Conservation (phyloP, 2,113 vertebrate species). For the Alces alces region DNA sequence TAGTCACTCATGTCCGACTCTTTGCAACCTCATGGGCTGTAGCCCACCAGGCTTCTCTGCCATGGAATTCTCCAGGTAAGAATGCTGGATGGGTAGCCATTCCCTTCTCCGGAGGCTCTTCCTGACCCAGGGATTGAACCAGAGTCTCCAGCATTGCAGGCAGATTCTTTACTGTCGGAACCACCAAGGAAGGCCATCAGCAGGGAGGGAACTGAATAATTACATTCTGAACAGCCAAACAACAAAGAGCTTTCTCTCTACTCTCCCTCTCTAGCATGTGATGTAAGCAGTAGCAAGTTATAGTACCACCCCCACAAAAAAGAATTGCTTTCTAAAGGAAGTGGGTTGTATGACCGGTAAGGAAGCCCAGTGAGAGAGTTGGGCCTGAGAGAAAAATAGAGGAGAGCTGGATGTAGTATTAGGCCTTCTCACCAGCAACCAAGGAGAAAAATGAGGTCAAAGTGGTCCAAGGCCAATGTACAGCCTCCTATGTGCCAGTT, state of each 20-base stretch:
- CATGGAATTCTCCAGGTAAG: not conserved
- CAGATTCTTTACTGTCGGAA: not conserved
- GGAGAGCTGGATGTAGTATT: not conserved
- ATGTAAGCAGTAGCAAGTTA: not conserved
- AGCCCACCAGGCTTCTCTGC: not conserved
- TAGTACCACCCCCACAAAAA: not conserved
- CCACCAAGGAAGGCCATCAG: not conserved
- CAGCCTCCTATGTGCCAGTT: not conserved
- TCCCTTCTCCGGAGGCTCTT: not conserved
- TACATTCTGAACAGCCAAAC: not conserved
- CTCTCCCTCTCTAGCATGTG: not conserved
- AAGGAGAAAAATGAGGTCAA: not conserved
- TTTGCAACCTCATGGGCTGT: not conserved
- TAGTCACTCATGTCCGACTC: not conserved
- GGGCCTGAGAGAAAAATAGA: not conserved
- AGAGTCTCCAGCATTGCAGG: not conserved
- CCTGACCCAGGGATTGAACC: not conserved
- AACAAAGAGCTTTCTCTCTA: not conserved
- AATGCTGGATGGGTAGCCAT: not conserved
- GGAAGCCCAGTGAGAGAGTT: not conserved
- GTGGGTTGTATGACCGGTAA: not conserved
- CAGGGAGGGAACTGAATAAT: not conserved
- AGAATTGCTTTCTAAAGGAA: not conserved
- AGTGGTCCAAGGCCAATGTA: not conserved
- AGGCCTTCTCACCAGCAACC: not conserved